Conservation (phyloP, 1,140 invertebrate genomes). For the Anastrepha ludens region DNA sequence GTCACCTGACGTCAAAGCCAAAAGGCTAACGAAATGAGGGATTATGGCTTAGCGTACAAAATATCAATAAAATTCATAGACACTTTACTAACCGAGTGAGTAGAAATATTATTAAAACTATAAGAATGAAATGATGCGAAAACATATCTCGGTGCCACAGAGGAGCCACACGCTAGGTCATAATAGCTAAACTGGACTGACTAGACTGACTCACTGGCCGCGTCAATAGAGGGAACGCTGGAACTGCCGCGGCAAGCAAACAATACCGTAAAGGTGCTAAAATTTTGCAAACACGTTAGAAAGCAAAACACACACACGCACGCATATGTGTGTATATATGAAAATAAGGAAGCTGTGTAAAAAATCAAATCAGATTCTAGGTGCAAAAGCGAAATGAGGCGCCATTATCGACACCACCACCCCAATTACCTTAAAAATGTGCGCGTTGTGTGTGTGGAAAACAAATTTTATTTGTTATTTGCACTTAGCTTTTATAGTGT, state of each 20-base stretch:
- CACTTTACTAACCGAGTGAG: background rate
- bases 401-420: no score
- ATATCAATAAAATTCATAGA: background rate
- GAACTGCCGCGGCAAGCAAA: background rate
- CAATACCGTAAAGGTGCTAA: slow-evolving; percentile 23
- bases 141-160: background rate
- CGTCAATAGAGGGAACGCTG: background rate
- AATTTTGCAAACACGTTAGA: slow-evolving; percentile 15
- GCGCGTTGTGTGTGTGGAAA: background rate
- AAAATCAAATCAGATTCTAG: background rate
- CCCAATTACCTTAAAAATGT: background rate
- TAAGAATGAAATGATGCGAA: background rate
- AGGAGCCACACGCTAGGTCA: background rate
- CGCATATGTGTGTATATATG: background rate
- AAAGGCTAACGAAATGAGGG: background rate
- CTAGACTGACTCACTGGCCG: background rate
- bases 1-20: background rate
- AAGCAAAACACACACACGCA: background rate
- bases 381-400: background rate
- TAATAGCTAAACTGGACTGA: background rate
- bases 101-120: background rate
- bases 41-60: background rate
- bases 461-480: slow-evolving; percentile 42
- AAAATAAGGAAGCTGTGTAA: background rate
- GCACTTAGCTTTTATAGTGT: slow-evolving; percentile 24